phyloP scores from a whole-genome alignment of 2,888 invertebrate species.

The Drosophila heteroneura region DNA sequence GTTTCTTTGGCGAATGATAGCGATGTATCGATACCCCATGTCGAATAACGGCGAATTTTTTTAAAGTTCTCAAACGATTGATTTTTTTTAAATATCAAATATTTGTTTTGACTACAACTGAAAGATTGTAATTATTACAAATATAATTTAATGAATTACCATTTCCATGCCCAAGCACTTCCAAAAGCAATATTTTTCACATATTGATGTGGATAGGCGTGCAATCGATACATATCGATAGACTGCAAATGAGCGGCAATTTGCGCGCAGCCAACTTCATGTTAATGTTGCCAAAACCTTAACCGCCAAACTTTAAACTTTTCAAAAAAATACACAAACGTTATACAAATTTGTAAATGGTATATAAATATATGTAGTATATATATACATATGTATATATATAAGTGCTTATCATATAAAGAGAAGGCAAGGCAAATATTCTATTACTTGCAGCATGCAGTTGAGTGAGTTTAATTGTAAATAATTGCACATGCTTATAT shows the following conservation, averaged over 20 bases:
- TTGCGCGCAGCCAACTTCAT: constrained; percentile 30
- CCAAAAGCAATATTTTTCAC: background rate
- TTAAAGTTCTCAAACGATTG: background rate
- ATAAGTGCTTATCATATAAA: background rate
- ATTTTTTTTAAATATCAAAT: background rate
- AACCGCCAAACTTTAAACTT: background rate
- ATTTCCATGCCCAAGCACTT: background rate
- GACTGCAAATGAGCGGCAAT: constrained; percentile 5
- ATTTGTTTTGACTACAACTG: background rate
- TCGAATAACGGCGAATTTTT: background rate
- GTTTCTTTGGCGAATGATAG: constrained; percentile 8
- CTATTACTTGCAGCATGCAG: background rate
- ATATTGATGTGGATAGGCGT: background rate
- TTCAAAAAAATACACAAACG: background rate
- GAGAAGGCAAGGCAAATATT: no score
- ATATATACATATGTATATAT: background rate
- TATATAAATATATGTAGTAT: background rate
- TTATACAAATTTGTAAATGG: background rate
- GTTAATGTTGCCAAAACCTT: constrained; percentile 4
- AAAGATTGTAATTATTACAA: background rate
- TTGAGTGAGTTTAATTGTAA: background rate
- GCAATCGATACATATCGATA: constrained; percentile 13
- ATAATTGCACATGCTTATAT: background rate
- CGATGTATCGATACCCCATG: background rate
- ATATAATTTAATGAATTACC: background rate